A percentile compares a stretch with the other conserved stretches of the same genome.
These are phyloP conservation scores for Leptopilina myrica DNA, from an alignment of 2,888 invertebrate genomes.

Conservation along the genomic window DNA sequence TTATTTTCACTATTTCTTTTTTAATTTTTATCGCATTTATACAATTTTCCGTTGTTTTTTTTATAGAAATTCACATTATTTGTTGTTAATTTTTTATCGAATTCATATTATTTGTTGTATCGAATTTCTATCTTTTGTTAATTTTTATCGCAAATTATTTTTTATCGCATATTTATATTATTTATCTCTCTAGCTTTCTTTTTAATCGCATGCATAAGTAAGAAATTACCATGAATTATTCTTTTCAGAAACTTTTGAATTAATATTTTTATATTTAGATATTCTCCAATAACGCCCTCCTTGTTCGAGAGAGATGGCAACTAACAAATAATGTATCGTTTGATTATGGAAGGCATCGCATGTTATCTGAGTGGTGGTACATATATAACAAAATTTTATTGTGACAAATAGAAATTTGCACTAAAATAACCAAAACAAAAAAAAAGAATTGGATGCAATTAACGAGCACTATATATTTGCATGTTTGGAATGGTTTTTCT, in stretches of 20 bases:
- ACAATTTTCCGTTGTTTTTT: not conserved
- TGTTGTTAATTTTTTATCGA: no score
- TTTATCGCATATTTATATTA: constrained; percentile 40
- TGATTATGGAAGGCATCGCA: constrained; percentile 54
- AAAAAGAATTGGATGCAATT: not conserved
- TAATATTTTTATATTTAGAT: constrained; percentile 47
- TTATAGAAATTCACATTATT: no score
- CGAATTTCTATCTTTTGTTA: no score
- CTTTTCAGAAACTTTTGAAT: constrained; percentile 23
- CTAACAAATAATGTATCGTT: constrained; percentile 52
- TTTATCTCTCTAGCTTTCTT: constrained; percentile 27
- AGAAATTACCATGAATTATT: constrained; percentile 2
- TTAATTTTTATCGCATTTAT: no score
- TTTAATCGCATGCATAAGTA: constrained; percentile 10
- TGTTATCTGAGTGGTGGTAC: constrained; percentile 51
- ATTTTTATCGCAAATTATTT: not conserved
- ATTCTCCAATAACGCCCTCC: constrained; percentile 42
- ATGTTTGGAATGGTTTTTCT: constrained; percentile 17
- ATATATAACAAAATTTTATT: constrained; percentile 18
- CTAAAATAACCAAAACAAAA: constrained; percentile 23
- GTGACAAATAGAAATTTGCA: constrained; percentile 30
- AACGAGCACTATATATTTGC: constrained; percentile 6
- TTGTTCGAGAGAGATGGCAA: constrained; percentile 43
- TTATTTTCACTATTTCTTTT: no score
- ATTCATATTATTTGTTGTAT: no score